Evolutionary conservation across 2,888 invertebrate species (phyloP), one percentile per base, ranked within the genome.

Genomic region (Epistrophe eligans): DNA sequence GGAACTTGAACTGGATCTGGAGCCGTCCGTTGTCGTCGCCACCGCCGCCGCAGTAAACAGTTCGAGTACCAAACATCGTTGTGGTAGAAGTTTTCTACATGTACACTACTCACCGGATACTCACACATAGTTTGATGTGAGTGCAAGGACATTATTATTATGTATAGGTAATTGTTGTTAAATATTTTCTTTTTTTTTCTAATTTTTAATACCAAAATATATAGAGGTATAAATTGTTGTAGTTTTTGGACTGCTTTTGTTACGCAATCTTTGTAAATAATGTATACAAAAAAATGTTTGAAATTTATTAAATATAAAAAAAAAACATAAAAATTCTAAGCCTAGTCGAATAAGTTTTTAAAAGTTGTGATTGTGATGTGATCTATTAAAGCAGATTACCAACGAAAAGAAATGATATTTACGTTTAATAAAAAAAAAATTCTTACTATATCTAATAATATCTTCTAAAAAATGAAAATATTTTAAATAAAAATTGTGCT

Each of bases 321-420:
- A 62, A 55, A 8, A 45, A 24, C n/a, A n/a, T 62, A 64, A 19
- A 28, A 77, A 67, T 48, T 50, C 6, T 48, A 72, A 77, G 71
- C 55, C 71, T 77, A 81, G 77, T 58, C 17, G 50, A 60, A 58
- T 83, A 83, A 83, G 87, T 87, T 76, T 79, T 50, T 87, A 79
- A 87, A 87, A 79, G 82, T 87, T 87, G 87, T 87, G 87, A 87
- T 87, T 87, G 71, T 87, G 66, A 87, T 87, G 87, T 79, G 83
- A 87, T 87, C 79, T 83, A 15, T 45, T 72, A 74, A 55, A 79
- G 71, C 50, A 72, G 74, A 80, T 84, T 71, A 72, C 66, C 67
- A 70, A 83, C 87, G 74, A 66, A 66, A 52, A 62, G 74, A 72
- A 79, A 48, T 83, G 83, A 87, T 87, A 83, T 87, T 87, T 87